phyloP scores from a whole-genome alignment of 2,888 invertebrate genomes.

The Pecten maximus region DNA sequence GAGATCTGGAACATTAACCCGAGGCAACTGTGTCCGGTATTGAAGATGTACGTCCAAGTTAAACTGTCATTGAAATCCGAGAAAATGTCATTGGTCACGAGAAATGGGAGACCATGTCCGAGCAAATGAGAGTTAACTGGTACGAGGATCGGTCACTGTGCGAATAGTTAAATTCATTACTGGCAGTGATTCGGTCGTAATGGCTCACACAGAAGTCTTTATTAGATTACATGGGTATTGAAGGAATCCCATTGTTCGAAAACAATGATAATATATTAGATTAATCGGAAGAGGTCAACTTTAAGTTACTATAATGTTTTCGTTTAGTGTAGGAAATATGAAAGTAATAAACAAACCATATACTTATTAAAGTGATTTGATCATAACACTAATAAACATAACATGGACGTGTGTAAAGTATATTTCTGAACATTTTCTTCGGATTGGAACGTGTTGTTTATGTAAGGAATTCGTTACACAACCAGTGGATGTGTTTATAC shows the following conservation, averaged over 20 bases:
- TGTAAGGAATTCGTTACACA: too few species aligned
- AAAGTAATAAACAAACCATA: too few species aligned
- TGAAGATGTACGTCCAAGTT: background rate
- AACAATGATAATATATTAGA: background rate
- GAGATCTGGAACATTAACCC: background rate
- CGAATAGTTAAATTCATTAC: background rate
- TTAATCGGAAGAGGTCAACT: background rate
- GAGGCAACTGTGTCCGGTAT: background rate
- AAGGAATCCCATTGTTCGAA: background rate
- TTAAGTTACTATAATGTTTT: background rate
- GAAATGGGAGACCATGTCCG: background rate
- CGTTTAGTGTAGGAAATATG: too few species aligned
- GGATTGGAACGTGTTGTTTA: too few species aligned
- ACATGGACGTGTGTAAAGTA: too few species aligned
- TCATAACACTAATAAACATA: too few species aligned
- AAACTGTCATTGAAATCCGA: background rate
- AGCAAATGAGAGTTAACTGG: conserved; percentile 22
- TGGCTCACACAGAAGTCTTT: background rate
- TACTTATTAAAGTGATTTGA: too few species aligned
- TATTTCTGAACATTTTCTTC: too few species aligned
- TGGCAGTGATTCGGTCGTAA: background rate
- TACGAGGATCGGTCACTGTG: background rate
- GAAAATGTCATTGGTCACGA: background rate
- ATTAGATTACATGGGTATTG: background rate
- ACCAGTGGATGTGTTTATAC: too few species aligned